phyloP scores from a whole-genome alignment of 2,113 vertebrate genomes.

The Lanius ludovicianus region DNA sequence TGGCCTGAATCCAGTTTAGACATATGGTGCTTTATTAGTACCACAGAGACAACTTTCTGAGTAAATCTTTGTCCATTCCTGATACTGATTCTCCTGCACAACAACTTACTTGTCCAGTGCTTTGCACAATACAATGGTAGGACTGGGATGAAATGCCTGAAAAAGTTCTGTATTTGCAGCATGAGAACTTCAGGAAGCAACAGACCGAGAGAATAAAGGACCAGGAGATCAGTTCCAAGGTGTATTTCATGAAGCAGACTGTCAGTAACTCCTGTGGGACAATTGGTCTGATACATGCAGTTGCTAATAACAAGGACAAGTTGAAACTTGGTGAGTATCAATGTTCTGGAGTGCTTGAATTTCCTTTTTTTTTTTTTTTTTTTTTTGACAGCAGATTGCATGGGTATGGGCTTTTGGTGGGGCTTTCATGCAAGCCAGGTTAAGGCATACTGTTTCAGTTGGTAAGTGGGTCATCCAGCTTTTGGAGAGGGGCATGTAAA shows the following conservation, averaged over 20 bases:
- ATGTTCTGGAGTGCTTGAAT: background rate
- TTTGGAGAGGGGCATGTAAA: background rate
- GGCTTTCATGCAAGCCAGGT: background rate
- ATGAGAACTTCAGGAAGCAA: constrained; percentile 89
- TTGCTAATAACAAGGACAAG: constrained; percentile 90
- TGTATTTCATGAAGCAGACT: constrained; percentile 94
- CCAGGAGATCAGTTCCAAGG: constrained; percentile 75
- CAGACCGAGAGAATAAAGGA: constrained; percentile 84
- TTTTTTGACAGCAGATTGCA: background rate
- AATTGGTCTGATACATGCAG: constrained; percentile 89
- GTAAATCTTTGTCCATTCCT: background rate
- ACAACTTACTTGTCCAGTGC: background rate
- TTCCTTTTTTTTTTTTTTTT: background rate
- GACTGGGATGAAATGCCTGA: background rate
- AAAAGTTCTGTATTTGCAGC: constrained; percentile 67
- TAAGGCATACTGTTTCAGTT: background rate
- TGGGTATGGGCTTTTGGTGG: background rate
- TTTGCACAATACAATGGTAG: background rate
- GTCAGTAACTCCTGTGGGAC: constrained; percentile 93
- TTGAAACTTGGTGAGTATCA: constrained; percentile 85
- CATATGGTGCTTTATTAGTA: background rate
- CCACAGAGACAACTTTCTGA: background rate
- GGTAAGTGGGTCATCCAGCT: background rate
- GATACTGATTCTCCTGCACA: background rate
- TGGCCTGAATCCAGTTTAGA: background rate